Base-by-base conservation (phyloP, 2,113 vertebrate genomes). In the Notarius quadriscutis region DNA sequence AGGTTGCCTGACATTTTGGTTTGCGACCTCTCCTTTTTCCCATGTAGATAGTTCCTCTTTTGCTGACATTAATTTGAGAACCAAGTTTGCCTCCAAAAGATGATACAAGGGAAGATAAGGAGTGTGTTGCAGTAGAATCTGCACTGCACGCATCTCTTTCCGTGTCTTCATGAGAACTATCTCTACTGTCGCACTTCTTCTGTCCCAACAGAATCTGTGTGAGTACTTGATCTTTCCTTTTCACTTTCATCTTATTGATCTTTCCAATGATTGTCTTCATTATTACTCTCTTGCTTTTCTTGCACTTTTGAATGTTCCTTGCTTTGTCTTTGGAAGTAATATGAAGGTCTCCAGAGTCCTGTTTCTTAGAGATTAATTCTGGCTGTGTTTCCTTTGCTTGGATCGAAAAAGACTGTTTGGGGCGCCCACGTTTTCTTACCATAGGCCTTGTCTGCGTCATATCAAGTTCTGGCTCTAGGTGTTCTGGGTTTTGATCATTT, bases 31-130 rank as follows among this genome's bases (percentile, higher is more conserved):
- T 95, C 90, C 97, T 96, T 87, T 99, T 99, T 88, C 98, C 98
- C 95, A 99, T 99, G 88, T 99, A 99, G 93, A 99, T 99, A 0
- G 98, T 99, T 88, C 98, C 98, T 94, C 97, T 97, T 94, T 99
- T 99, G 93, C 98, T 99, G 85, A 99, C 97, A 2, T 99, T 99
- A 91, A 99, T 99, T 90, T 99, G 98, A 91, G 98, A 98, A 77
- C 97, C 97, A 81, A 97, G 92, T 83, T 97, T 98, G 7, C 97
- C 97, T 86, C 97, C 96, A 69, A 99, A 98, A 0, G 98, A 97
- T 87, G 97, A 97, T 25, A 98, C 97, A 81, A 99, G 95, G 85
- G 96, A 97, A 12, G 97, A 97, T 85, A 99, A 96, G 0, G 97
- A 96, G 65, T 95, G 91, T 93, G 96, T 91, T 94, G 96, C 88